Evolutionary conservation across 1,140 invertebrate genomes (phyloP), one percentile per base, ranked within the genome.

Genomic region (Anastatus disparis): DNA sequence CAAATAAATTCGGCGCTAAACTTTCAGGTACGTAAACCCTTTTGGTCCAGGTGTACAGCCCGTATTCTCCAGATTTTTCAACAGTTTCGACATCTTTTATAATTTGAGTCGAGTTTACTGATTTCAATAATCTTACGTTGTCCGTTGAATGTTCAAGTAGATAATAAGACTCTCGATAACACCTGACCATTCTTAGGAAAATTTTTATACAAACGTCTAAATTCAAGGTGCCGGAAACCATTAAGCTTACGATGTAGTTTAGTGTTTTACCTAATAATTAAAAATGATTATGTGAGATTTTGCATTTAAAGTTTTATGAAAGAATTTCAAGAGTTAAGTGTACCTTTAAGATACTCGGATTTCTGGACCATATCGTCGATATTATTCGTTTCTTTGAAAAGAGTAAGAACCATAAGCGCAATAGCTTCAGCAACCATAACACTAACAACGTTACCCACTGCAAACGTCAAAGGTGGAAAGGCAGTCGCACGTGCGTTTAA

Each of bases 301-400:
- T 6, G 10, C 31, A 6, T 10, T 35, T 35, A 10, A 6, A 35
- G 4, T 35, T 6, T 35, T 35, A 35, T 35, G 31, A 35, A 35
- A 6, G 4, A 35, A 35, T 35, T 10, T 35, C 10, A 35, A 35
- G n/a, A 3, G 6, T 3, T 8, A 26, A 8, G 13, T 61, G n/a
- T 62, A 65, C 69, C 69, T 65, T 65, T 64, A 2, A 71, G 53
- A 20, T 71, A 71, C n/a, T 65, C 62, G 9, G 52, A 7, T 17
- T 71, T 71, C 2, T 59, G 26, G 2, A 65, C 4, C 8, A 65
- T 10, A 10, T 71, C 53, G 13, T 71, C 69, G 20, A 71, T 58
- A 13, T 52, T 65, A 15, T 65, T 71, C 0, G 17, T 46, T 15
- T 71, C 69, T 12, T 65, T 71, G 24, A 58, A 71, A 29, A 65